phyloP scores from a whole-genome alignment of 2,113 vertebrate species.

The Dasyurus viverrinus region DNA sequence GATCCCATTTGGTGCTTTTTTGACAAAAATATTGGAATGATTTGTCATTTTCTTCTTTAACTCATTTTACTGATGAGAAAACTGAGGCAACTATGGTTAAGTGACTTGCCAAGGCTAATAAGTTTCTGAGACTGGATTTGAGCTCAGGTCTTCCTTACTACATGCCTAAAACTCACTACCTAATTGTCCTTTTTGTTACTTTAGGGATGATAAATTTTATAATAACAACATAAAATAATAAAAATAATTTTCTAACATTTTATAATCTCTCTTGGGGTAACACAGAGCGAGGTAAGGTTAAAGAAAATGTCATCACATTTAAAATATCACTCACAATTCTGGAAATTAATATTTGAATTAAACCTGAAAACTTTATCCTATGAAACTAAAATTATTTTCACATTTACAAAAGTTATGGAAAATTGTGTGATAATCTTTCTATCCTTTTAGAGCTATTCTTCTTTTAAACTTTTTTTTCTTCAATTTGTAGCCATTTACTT shows the following conservation, averaged over 20 bases:
- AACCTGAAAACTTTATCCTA: neutral
- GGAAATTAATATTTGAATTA: slow-evolving; percentile 5
- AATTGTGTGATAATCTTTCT: neutral
- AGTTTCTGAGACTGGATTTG: no score
- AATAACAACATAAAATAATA: neutral
- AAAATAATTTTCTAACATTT: neutral
- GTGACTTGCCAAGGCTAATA: no score
- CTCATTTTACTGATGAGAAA: no score
- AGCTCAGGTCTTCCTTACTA: no score
- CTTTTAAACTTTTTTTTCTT: slow-evolving; percentile 26
- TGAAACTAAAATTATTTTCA: neutral
- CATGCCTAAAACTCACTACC: no score
- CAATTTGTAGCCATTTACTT: neutral
- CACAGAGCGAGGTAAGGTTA: slow-evolving; percentile 17
- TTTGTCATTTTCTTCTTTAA: no score
- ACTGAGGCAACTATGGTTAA: no score
- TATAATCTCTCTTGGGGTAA: slow-evolving; percentile 6
- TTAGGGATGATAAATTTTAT: neutral
- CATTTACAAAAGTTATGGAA: neutral
- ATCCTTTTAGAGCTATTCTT: neutral
- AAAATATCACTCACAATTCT: neutral
- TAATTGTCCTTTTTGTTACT: neutral
- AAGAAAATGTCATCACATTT: slow-evolving; percentile 5
- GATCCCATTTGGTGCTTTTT: no score
- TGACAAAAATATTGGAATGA: no score